Conservation (phyloP, 2,797 vertebrate species). For the Paguma larvata region DNA sequence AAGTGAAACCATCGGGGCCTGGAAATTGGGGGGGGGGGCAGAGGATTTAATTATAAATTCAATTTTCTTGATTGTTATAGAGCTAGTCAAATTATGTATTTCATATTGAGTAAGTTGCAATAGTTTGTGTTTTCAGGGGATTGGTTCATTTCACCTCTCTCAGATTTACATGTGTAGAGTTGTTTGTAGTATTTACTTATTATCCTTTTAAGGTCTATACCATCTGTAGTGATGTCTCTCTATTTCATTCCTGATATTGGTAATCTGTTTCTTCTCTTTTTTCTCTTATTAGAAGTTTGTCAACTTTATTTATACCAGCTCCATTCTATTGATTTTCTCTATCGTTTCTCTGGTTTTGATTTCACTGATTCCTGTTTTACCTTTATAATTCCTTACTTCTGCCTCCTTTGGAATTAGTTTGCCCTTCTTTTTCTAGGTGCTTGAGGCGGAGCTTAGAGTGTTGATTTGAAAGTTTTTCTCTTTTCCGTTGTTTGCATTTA, state of each 20-base stretch:
- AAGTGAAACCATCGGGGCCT: not conserved
- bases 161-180: not conserved
- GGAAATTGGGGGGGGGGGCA: not conserved
- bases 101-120: not conserved
- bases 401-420: not conserved
- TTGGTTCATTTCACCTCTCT: not conserved
- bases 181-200: not conserved
- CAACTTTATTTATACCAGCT: not conserved
- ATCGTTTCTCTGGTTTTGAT: not conserved
- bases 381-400: not conserved
- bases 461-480: not conserved
- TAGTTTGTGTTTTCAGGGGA: not conserved
- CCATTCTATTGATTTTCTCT: not conserved
- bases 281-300: not conserved
- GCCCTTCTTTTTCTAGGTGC: not conserved
- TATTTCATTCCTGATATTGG: not conserved
- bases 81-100: not conserved
- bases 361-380: not conserved
- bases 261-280: not conserved
- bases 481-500: not conserved
- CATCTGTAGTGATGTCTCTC: not conserved
- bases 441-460: not conserved
- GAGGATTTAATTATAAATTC: not conserved
- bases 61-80: not conserved
- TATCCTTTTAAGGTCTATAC: not conserved